Evolutionary conservation across 2,113 vertebrate genomes (phyloP), one percentile per base, ranked within the genome.

Genomic region (Psephotus haematonotus): DNA sequence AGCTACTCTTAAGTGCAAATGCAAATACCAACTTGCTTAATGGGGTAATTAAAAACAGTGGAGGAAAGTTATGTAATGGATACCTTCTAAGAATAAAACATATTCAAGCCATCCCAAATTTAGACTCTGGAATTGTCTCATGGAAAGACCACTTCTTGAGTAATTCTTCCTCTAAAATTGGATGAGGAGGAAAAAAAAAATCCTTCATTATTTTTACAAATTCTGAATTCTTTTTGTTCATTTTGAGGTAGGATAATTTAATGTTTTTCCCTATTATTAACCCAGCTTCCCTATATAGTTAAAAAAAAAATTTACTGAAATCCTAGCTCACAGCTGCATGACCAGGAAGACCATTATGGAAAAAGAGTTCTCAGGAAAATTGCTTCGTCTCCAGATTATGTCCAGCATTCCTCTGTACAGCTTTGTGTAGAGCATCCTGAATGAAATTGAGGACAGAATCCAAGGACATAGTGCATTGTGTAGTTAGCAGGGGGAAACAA

Each of bases 21-120:
- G 76, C 88, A 94, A 96, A 93, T 93, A 93, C 62, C 47, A 77
- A 6, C 33, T 90, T 88, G 62, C 76, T 93, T 94, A 97, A 97
- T 92, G 86, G 75, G 70, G 17, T 91, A 96, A 92, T 93, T 97
- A 87, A 96, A 95, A 39, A 85, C 65, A 81, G 47, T 22, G 52
- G 52, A 94, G 71, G 49, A 67, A 88, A 91, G 60, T 92, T 96
- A 81, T 52, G 53, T 76, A 93, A 75, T 3, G 2, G 69, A 76
- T 74, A 79, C 65, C 88, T 85, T 37, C 18, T 29, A 75, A 72
- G 72, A 84, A 64, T 93, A 79, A 92, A 96, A 69, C 31, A 33
- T 65, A 88, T 69, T 93, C 46, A 62, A 72, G 23, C 24, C 35
- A 39, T 67, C 41, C n/a, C n/a, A 69, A 77, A 74, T 71, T 88